Percentiles rank a stretch among this genome's conserved stretches.
Conservation (phyloP, 2,797 vertebrate species). For the Heteromormyrus szaboi region DNA sequence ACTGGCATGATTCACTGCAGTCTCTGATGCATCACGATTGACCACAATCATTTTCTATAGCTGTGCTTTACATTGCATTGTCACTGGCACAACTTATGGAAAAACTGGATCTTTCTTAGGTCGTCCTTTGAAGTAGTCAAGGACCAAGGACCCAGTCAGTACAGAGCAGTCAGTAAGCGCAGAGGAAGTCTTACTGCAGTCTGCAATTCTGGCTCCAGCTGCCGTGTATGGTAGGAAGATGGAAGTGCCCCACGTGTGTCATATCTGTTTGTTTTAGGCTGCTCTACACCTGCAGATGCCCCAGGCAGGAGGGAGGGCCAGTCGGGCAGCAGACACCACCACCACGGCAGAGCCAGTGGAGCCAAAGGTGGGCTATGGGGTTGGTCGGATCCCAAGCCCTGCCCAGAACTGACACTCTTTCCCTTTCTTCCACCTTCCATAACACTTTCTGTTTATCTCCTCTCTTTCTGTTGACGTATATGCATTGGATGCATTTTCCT, state of each 20-base stretch:
- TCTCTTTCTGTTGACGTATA: background rate
- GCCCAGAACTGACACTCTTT: constrained; percentile 24
- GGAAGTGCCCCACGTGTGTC: constrained; percentile 52
- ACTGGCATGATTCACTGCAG: background rate
- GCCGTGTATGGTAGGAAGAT: background rate
- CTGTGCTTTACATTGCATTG: background rate
- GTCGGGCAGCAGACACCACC: constrained; percentile 78
- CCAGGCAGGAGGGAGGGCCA: constrained; percentile 83
- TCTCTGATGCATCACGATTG: background rate
- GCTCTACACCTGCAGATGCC: constrained; percentile 76
- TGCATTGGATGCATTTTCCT: background rate
- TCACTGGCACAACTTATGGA: background rate
- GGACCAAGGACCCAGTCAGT: background rate
- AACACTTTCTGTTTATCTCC: constrained; percentile 35
- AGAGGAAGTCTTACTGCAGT: background rate
- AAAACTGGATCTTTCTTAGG: background rate
- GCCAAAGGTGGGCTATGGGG: constrained; percentile 80
- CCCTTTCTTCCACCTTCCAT: background rate
- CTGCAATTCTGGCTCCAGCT: background rate
- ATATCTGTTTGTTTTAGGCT: constrained; percentile 65
- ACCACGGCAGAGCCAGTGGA: constrained; percentile 79
- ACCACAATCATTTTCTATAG: background rate
- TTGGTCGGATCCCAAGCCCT: constrained; percentile 47
- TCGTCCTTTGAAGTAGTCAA: background rate
- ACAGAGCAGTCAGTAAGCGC: background rate